phyloP scores from a whole-genome alignment of 2,888 invertebrate species.

The Tillus elongatus region DNA sequence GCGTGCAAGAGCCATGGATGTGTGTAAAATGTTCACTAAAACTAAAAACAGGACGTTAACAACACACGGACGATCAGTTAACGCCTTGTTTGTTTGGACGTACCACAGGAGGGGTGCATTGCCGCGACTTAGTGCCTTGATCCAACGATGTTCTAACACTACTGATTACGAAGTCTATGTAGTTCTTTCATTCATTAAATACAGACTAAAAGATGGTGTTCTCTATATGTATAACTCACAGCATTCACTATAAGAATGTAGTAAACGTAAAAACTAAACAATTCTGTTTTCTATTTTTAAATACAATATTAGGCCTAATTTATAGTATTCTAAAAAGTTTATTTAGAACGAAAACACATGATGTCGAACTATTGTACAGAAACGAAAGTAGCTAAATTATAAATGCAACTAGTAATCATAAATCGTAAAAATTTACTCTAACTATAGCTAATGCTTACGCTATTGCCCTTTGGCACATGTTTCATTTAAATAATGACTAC shows the following conservation, averaged over 20 bases:
- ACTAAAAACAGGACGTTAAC: constrained; percentile 21
- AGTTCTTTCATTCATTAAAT: too few species aligned
- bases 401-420: constrained; percentile 18
- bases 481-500: constrained; percentile 10
- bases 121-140: constrained; percentile 40
- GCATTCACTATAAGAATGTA: constrained; percentile 28
- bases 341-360: too few species aligned
- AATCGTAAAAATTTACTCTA: constrained; percentile 20
- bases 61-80: constrained; percentile 16
- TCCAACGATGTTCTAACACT: constrained; percentile 32
- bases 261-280: too few species aligned
- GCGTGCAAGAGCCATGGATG: constrained; percentile 33
- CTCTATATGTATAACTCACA: constrained; percentile 33
- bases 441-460: constrained; percentile 32
- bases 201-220: constrained; percentile 37
- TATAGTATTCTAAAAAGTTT: too few species aligned
- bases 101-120: constrained; percentile 43
- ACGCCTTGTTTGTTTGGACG: constrained; percentile 35
- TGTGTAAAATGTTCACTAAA: constrained; percentile 40
- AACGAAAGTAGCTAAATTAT: constrained; percentile 3
- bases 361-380: constrained; percentile 6
- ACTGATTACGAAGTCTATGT: constrained; percentile 27
- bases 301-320: constrained; percentile 23
- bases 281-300: too few species aligned
- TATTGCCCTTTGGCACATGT: constrained; percentile 37